Base-by-base conservation (phyloP, 1,140 invertebrate species). In the Hycleus cichorii region DNA sequence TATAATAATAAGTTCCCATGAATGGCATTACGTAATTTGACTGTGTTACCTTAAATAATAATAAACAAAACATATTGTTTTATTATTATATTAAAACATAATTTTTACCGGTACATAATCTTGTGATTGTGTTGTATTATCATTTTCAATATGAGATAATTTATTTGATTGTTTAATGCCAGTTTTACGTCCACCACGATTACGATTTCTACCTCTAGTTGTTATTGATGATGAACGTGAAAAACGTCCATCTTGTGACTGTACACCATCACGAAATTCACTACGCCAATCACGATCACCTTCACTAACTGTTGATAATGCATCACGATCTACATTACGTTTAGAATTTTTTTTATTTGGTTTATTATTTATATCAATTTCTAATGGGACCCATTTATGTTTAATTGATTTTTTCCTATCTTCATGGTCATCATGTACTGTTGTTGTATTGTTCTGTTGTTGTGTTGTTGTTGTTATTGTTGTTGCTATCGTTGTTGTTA, bases 311-410 rank as follows among this genome's bases (percentile, higher is more conserved):
- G 71, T 70, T 11, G 71, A 72, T 46, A 69, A 66, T 2, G 57
- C 65, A 55, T 74, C 70, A 32, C 50, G 46, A 32, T 64, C 56
- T 12, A 56, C 48, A 12, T 63, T 52, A 42, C 64, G 61, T 46
- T 62, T 50, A 7, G 55, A 60, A 40, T 64, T 47, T 12, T 70
- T 64, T 11, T 62, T 62, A 53, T 62, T 64, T 45, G 62, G 58
- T 8, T 59, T 60, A 68, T 84, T 85, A 3, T 77, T 70, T 57
- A 85, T 62, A 63, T 88, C 85, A 55, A 90, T 86, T 64, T 86
- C 84, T 48, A 89, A 69, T 24, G 85, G 87, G 44, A 88, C 81
- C 88, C 88, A 90, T 74, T 87, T 88, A 63, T 87, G 83, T 71
- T 87, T 88, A 47, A 77, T 79, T 49, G 71, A 65, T 59, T 76